Conservation (phyloP, 2,113 vertebrate genomes). For the Gulo gulo region DNA sequence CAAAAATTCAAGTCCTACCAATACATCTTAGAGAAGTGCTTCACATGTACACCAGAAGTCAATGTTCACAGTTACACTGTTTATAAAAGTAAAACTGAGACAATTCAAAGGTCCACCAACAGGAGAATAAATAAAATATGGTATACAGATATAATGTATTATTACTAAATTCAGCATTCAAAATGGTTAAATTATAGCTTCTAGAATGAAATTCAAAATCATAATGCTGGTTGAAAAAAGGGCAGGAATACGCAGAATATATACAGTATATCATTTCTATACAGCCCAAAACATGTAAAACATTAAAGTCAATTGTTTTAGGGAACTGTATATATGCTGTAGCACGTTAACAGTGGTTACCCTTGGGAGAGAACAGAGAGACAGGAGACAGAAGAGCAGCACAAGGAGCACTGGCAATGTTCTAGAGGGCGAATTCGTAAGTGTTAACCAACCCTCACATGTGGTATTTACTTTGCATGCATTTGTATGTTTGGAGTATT, state of each 20-base stretch:
- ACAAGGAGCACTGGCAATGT: no score
- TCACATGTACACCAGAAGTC: neutral
- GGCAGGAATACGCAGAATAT: neutral
- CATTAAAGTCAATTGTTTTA: neutral
- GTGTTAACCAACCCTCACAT: neutral
- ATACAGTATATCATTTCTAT: neutral
- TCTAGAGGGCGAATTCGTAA: neutral
- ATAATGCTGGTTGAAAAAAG: neutral
- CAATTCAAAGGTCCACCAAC: neutral
- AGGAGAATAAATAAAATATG: neutral
- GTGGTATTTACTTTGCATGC: neutral
- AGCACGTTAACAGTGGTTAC: neutral
- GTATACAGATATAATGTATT: neutral
- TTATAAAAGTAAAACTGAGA: neutral
- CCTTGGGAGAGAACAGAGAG: neutral
- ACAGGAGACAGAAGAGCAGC: neutral
- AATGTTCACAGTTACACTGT: neutral
- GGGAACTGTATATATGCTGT: neutral
- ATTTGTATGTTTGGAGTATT: neutral
- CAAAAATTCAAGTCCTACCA: neutral
- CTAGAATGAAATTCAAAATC: neutral
- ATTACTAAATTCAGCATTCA: neutral
- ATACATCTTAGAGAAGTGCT: neutral
- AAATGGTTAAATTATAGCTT: neutral
- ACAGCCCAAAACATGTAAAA: neutral